A percentile compares a stretch with the other conserved stretches of the same genome.
Conservation (phyloP, 2,888 invertebrate species). For the Nymphalis c-album region DNA sequence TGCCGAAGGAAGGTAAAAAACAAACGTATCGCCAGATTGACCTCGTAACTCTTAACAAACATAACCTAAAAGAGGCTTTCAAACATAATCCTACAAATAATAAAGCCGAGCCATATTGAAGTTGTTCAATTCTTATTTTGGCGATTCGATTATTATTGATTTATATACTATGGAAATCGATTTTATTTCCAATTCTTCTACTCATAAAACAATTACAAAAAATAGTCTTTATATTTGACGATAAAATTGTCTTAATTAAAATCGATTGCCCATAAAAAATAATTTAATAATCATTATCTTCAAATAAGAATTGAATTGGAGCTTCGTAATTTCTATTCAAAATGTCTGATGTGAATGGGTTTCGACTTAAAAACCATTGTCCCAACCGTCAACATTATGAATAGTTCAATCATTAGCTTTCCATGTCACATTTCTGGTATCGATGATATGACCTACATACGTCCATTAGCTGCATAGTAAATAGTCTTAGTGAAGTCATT, state of each 20-base stretch:
- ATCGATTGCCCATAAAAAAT: background rate
- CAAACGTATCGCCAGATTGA: slow-evolving; percentile 64
- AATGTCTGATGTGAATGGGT: slow-evolving; percentile 17
- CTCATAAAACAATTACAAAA: background rate
- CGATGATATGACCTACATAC: slow-evolving; percentile 19
- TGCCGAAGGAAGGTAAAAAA: slow-evolving; percentile 77
- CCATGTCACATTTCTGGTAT: slow-evolving; percentile 38
- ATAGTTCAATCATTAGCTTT: slow-evolving; percentile 42
- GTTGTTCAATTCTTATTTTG: slow-evolving; percentile 49
- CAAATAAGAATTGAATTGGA: slow-evolving; percentile 35
- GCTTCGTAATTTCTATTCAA: slow-evolving; percentile 26
- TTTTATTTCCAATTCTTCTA: background rate
- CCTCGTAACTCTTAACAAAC: slow-evolving; percentile 70
- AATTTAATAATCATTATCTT: background rate
- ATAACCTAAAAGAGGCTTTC: slow-evolving; percentile 75
- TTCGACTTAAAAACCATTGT: slow-evolving; percentile 2
- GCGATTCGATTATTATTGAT: slow-evolving; percentile 9
- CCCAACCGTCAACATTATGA: slow-evolving; percentile 30
- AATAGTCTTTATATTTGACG: no score
- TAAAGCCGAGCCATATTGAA: slow-evolving; percentile 47
- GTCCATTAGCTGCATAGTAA: slow-evolving; percentile 29
- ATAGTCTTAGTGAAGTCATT: slow-evolving; percentile 18
- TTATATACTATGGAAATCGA: background rate
- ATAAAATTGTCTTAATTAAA: background rate
- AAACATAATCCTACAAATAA: slow-evolving; percentile 71